Evolutionary conservation across 2,797 vertebrate species (phyloP).

Genomic region (Phataginus tricuspis): DNA sequence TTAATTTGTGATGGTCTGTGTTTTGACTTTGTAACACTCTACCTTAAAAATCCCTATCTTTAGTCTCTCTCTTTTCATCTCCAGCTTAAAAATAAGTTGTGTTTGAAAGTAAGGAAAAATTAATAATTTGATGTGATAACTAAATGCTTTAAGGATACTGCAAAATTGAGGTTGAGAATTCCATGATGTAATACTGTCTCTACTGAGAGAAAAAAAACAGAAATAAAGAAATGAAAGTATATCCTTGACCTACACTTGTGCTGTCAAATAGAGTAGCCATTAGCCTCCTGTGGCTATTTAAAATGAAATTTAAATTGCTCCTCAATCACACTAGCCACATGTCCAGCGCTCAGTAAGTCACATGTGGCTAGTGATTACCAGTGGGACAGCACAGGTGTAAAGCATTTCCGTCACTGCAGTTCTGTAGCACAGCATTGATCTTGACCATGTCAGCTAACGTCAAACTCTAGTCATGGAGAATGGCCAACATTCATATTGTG

Average conservation of each 20-base stretch:
- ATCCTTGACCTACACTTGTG: background rate
- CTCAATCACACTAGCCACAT: background rate
- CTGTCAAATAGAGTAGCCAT: background rate
- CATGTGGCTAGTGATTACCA: background rate
- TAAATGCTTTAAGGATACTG: background rate
- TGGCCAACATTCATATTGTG: background rate
- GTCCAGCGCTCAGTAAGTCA: background rate
- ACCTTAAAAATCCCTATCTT: background rate
- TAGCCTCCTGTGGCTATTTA: background rate
- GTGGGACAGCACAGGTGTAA: background rate
- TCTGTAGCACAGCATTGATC: background rate
- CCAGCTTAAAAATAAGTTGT: background rate
- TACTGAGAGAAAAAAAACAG: background rate
- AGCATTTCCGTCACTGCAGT: background rate
- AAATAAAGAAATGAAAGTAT: slow-evolving; percentile 33
- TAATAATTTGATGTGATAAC: background rate
- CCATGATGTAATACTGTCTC: background rate
- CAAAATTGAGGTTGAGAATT: background rate
- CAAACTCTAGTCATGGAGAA: background rate
- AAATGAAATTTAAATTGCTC: background rate
- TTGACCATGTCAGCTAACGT: background rate
- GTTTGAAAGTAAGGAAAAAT: background rate
- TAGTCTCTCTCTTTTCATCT: background rate
- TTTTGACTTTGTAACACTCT: background rate
- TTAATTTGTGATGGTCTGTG: background rate